Base-by-base conservation (phyloP, 2,797 vertebrate species). In the Myotis vivesi region DNA sequence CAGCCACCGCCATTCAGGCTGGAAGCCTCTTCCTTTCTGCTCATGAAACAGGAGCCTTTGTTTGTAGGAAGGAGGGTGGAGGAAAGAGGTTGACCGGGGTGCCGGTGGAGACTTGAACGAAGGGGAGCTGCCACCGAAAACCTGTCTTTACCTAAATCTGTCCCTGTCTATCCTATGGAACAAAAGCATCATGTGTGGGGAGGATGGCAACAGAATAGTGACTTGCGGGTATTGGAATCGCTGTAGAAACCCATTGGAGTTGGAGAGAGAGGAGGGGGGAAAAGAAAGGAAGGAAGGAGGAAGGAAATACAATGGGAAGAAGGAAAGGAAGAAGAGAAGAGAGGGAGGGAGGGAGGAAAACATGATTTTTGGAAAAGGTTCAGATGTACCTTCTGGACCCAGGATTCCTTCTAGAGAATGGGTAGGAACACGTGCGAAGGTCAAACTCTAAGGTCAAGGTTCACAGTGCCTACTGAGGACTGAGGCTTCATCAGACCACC, bases 371-470 rank as follows among this genome's bases (percentile, higher is more conserved):
- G 38, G 13, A 6, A 36, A 66, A 59, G 11, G 25, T 5, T n/a
- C 25, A 57, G 15, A 0, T 44, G 30, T 16, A 46, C 6, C 36
- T 1, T 2, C 30, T 17, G 6, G 1, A 51, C 9, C n/a, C 33
- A 73, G 5, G 12, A 33, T 51, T 51, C 36, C 5, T 30, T 75
- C 36, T 44, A 51, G 41, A 69, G 51, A 53, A 28, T 25, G 28
- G n/a, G 36, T 7, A 46, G 19, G 2, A 38, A 22, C 7, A 38
- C 2, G 5, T 28, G 19, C 44, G 59, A 68, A 85, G 28, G 15
- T 13, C 16, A 53, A 16, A 44, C 6, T 6, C 10, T n/a, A 69
- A 15, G 17, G 44, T 13, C 12, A 25, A 57, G 7, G 1, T 30
- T 68, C 20, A 49, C 20, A 16, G 38, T 10, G 6, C 8, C 8